A percentile compares a stretch with the other conserved stretches of the same genome.
Conservation (phyloP, 2,113 vertebrate genomes). For the Bettongia penicillata region DNA sequence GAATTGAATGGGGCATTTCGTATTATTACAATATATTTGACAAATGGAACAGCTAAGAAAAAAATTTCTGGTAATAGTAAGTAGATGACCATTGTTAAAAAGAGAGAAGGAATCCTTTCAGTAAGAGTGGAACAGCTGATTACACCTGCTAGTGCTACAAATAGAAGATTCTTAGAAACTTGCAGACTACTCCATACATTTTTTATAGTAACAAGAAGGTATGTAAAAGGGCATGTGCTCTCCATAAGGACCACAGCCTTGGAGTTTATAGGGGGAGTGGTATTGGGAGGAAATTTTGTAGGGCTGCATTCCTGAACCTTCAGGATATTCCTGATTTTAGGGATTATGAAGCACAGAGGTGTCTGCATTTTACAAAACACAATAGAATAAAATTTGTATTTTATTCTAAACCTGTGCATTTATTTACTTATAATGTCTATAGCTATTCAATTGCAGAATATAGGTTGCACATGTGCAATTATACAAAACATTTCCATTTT, state of each 20-base stretch:
- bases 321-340: constrained; percentile 43
- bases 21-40: neutral
- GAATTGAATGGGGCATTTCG: neutral
- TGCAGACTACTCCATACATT: neutral
- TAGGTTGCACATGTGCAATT: too few species aligned
- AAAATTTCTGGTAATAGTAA: neutral
- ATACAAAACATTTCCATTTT: too few species aligned
- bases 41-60: neutral
- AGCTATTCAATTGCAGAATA: neutral
- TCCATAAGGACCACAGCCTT: neutral
- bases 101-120: constrained; percentile 58
- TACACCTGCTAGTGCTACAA: constrained; percentile 57
- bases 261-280: neutral
- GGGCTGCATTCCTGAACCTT: constrained; percentile 43
- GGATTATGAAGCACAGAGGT: constrained; percentile 9
- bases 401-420: neutral
- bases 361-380: constrained; percentile 7
- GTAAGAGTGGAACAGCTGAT: neutral
- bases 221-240: neutral
- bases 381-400: neutral
- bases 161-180: constrained; percentile 27
- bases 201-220: constrained; percentile 10
- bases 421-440: constrained; percentile 27
- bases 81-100: neutral
- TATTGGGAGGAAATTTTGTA: neutral